Evolutionary conservation across 1,140 invertebrate species (phyloP).

Genomic region (Ectropis grisescens): DNA sequence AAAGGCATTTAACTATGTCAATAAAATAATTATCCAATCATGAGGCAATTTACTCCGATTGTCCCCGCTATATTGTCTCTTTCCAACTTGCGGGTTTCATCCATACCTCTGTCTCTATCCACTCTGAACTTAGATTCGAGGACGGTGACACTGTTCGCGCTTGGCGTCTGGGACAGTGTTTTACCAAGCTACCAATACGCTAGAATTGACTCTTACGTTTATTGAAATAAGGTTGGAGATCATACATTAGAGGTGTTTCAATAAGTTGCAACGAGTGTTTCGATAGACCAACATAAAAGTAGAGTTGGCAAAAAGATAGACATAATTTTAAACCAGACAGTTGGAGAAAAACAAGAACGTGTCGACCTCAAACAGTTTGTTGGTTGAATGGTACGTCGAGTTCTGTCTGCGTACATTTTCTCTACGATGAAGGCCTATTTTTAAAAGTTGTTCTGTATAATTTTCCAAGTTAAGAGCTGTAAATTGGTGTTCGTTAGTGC

Average conservation of each 20-base stretch:
- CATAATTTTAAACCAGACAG: too few species aligned
- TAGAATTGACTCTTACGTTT: neutral
- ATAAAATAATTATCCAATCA: conserved; percentile 66
- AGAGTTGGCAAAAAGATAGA: too few species aligned
- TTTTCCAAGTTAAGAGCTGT: conserved; percentile 18
- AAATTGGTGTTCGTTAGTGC: conserved; percentile 13
- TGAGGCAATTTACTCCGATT: conserved; percentile 45
- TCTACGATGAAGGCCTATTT: conserved; percentile 29
- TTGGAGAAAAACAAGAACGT: too few species aligned
- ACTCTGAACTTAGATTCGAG: conserved; percentile 18
- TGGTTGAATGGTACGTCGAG: conserved; percentile 26
- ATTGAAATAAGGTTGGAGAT: conserved; percentile 1
- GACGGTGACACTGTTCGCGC: conserved; percentile 32
- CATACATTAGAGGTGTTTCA: too few species aligned
- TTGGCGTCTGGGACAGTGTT: conserved; percentile 18
- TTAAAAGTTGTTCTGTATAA: conserved; percentile 13
- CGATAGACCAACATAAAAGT: too few species aligned
- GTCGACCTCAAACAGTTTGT: too few species aligned
- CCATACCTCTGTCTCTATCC: conserved; percentile 19
- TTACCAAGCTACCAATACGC: conserved; percentile 9
- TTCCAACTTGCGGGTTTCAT: conserved; percentile 1
- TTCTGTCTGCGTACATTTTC: conserved; percentile 26
- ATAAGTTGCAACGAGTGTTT: too few species aligned
- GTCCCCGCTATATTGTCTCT: conserved; percentile 22
- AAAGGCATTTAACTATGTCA: conserved; percentile 51